Evolutionary conservation across 2,797 vertebrate genomes (phyloP), one percentile per base, ranked within the genome.

Genomic region (Leuciscus waleckii): DNA sequence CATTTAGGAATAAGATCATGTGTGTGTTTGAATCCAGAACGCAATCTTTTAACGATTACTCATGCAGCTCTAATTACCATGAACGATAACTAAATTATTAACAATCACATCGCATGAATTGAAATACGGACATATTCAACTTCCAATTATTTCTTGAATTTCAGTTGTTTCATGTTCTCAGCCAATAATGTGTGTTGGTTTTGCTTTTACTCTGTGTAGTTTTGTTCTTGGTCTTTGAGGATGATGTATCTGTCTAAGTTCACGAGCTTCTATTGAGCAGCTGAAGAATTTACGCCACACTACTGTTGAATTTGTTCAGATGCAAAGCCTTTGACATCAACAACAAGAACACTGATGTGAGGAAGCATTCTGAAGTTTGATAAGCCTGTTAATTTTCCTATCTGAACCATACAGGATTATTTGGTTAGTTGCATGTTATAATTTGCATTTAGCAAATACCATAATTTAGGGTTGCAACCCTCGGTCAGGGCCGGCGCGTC

Each of bases 361-460:
- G 65, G 29, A 17, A 32, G 63, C 29, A 32, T 65, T 16, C 17
- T 58, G 51, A n/a, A n/a, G 16, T 35, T 2, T 39, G 21, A 77
- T 39, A 9, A 13, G 13, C 51, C 21, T n/a, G 74, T n/a, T 37
- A 0, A 56, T 56, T 76, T 56, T 35, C 73, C 74, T 76, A 23
- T 14, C 51, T 17, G 11, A 13, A 23, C 6, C 29, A 56, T 7
- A 8, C 19, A 23, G 49, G 74, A 14, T 35, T 23, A 37, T 76
- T 23, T 75, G 73, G 5, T 51, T 75, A 54, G 73, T 37, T 76
- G 35, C 51, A n/a, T 56, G 51, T 39, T 39, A 56, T 5, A 5
- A 76, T 39, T 58, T 76, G 74, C 74, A 76, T 76, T 56, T 8
- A 39, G 51, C 21, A 76, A 56, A 76, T 17, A 76, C 5, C 21